These are phyloP conservation scores for Macropus fuliginosus DNA, from an alignment of 2,797 vertebrate species.

Conservation along the genomic window DNA sequence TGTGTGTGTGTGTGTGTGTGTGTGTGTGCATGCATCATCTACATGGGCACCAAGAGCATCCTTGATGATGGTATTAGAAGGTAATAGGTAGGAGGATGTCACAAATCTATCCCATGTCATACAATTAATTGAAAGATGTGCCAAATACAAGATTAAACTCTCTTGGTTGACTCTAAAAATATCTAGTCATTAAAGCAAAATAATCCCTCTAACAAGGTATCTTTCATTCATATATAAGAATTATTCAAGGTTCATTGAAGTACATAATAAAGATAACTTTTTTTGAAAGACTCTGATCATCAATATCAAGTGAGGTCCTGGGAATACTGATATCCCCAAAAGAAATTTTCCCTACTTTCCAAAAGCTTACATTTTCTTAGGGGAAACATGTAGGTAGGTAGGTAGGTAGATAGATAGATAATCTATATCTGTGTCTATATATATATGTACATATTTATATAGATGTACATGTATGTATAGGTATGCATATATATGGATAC, in stretches of 20 bases:
- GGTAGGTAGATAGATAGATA: too few species aligned
- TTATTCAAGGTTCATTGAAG: not conserved
- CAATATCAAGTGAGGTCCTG: not conserved
- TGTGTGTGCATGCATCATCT: too few species aligned
- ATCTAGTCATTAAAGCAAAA: not conserved
- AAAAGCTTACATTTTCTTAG: too few species aligned
- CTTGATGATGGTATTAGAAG: not conserved
- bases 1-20: too few species aligned
- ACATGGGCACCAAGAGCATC: not conserved
- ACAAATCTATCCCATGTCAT: not conserved
- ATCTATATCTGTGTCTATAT: too few species aligned
- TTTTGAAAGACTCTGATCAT: not conserved
- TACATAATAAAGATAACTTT: not conserved
- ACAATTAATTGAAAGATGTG: not conserved
- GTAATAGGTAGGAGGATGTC: not conserved
- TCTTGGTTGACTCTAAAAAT: not conserved
- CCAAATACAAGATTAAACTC: not conserved
- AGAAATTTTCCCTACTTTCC: too few species aligned
- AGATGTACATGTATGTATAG: too few species aligned
- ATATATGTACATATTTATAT: too few species aligned
- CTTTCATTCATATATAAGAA: not conserved
- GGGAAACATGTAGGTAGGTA: too few species aligned
- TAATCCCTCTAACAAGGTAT: not conserved
- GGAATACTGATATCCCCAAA: too few species aligned
- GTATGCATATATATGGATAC: too few species aligned